phyloP scores from a whole-genome alignment of 2,113 vertebrate species.

The Artemisiospiza belli region DNA sequence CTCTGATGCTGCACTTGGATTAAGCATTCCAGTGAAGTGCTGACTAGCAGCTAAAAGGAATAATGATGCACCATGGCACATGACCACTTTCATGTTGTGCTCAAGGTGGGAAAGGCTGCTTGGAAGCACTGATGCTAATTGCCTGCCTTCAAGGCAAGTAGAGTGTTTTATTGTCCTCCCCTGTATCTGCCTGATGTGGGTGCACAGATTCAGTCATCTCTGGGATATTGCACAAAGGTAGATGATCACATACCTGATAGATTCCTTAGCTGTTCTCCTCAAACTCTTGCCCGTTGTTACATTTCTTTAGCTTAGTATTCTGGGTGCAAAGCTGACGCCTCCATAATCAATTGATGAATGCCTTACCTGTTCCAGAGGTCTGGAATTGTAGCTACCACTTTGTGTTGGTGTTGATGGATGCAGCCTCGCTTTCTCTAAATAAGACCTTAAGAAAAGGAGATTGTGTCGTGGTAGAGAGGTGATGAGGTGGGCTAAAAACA shows the following conservation, averaged over 20 bases:
- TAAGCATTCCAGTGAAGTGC: background rate
- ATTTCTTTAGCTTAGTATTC: background rate
- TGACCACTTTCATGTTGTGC: background rate
- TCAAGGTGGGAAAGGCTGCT: background rate
- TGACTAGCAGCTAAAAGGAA: background rate
- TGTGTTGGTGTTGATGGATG: background rate
- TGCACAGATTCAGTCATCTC: background rate
- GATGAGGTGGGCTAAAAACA: background rate
- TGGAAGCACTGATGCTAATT: background rate
- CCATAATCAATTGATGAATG: background rate
- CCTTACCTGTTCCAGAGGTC: background rate
- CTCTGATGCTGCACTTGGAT: background rate
- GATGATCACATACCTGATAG: background rate
- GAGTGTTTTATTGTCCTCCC: background rate
- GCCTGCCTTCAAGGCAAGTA: background rate
- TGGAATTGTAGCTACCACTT: background rate
- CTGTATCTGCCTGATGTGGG: background rate
- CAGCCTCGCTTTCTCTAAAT: background rate
- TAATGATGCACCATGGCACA: background rate
- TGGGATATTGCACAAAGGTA: background rate
- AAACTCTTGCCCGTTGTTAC: accelerated
- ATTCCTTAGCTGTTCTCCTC: background rate
- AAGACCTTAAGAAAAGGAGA: background rate
- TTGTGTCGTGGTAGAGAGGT: background rate
- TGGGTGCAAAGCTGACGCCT: background rate